Evolutionary conservation across 2,113 vertebrate species (phyloP).

Genomic region (Stegastes partitus): DNA sequence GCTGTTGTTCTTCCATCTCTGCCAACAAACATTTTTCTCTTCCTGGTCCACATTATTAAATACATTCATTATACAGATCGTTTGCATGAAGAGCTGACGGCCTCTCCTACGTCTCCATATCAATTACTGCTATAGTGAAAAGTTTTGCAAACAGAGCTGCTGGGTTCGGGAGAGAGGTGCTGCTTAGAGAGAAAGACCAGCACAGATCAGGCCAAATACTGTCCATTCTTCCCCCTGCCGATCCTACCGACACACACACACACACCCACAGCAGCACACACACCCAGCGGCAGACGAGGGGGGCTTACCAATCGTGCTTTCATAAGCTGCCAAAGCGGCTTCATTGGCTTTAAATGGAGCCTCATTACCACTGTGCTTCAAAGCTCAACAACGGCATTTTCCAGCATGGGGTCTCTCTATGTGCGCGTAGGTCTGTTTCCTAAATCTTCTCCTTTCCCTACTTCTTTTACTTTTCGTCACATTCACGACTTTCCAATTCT

Average conservation of each 20-base stretch:
- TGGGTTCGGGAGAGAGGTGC: constrained; percentile 18
- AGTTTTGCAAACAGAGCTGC: constrained; percentile 22
- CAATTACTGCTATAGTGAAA: too few relatives aligned
- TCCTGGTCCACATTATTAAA: background rate
- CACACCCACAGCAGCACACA: constrained; percentile 51
- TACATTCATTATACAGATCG: background rate
- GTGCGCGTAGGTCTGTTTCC: constrained; percentile 50
- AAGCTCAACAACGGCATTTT: constrained; percentile 75
- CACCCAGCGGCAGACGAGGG: constrained; percentile 50
- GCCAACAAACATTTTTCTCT: background rate
- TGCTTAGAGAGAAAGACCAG: constrained; percentile 45
- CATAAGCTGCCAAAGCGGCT: constrained; percentile 81
- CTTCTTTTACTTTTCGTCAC: constrained; percentile 47
- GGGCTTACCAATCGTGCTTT: constrained; percentile 74
- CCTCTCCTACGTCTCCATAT: too few relatives aligned
- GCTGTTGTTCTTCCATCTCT: background rate
- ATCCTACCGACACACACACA: constrained; percentile 40
- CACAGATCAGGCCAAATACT: constrained; percentile 50
- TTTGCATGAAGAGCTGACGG: too few relatives aligned
- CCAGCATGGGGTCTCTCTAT: constrained; percentile 59
- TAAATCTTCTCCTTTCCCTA: constrained; percentile 52
- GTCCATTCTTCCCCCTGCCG: constrained; percentile 31
- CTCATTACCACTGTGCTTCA: constrained; percentile 81
- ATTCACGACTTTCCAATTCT: constrained; percentile 60
- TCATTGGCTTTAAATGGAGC: constrained; percentile 80